phyloP scores from a whole-genome alignment of 1,140 invertebrate species.

The Wiebesia pumilae region DNA sequence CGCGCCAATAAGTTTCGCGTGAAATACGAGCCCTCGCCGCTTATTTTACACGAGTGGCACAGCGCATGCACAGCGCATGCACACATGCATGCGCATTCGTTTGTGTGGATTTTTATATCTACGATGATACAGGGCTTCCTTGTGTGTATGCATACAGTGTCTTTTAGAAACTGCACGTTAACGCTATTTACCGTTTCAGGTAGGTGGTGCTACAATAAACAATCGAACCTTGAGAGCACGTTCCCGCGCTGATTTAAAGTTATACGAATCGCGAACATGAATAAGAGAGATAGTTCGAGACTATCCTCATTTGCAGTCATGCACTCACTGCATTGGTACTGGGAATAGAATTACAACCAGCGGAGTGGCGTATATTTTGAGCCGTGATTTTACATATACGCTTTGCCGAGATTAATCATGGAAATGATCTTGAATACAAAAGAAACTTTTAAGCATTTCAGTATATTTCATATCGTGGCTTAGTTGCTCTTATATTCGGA shows the following conservation, averaged over 20 bases:
- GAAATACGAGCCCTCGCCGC: constrained; percentile 61
- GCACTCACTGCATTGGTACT: constrained; percentile 22
- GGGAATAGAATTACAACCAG: constrained; percentile 44
- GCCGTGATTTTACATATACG: constrained; percentile 5
- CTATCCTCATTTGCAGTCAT: constrained; percentile 43
- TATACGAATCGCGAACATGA: constrained; percentile 15
- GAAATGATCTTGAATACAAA: constrained; percentile 49
- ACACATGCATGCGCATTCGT: not conserved
- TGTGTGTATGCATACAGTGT: not conserved
- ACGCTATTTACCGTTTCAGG: constrained; percentile 42
- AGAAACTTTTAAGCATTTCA: constrained; percentile 6
- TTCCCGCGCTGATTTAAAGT: not conserved
- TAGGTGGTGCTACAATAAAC: constrained; percentile 44
- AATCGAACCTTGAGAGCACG: constrained; percentile 38
- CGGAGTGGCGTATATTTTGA: constrained; percentile 6
- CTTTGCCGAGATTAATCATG: constrained; percentile 33
- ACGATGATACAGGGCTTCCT: not conserved
- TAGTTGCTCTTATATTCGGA: not conserved
- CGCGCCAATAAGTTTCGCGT: constrained; percentile 67
- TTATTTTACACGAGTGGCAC: constrained; percentile 1
- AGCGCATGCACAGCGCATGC: not conserved
- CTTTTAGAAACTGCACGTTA: constrained; percentile 8
- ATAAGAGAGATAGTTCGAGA: constrained; percentile 7
- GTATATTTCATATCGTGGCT: not conserved
- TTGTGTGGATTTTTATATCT: not conserved